Evolutionary conservation across 1,140 invertebrate genomes (phyloP).

Genomic region (Bilobella aurantiaca): DNA sequence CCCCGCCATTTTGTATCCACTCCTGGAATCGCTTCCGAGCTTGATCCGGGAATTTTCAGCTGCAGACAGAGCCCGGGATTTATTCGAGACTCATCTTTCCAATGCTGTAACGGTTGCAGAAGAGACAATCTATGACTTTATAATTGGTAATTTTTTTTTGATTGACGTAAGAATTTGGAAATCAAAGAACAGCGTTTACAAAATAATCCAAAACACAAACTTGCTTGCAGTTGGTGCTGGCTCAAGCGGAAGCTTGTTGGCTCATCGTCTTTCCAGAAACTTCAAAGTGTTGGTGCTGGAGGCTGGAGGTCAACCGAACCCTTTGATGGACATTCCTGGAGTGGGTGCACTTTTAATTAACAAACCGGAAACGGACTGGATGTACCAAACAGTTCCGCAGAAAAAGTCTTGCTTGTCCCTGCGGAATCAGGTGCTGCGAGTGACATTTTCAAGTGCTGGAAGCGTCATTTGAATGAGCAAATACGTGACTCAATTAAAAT

Average conservation of each 20-base stretch:
- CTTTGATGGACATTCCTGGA: slow-evolving; percentile 33
- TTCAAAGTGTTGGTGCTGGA: slow-evolving; percentile 40
- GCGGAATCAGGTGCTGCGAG: slow-evolving; percentile 1
- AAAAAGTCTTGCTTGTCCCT: not conserved
- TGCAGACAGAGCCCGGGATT: not conserved
- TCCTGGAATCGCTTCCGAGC: not conserved
- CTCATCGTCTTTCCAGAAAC: slow-evolving; percentile 42
- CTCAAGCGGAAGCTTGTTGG: slow-evolving; percentile 46
- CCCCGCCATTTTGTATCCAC: not conserved
- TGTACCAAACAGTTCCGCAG: slow-evolving; percentile 45
- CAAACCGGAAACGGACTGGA: slow-evolving; percentile 42
- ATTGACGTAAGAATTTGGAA: not conserved
- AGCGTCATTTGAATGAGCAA: not conserved
- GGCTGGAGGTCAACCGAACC: slow-evolving; percentile 43
- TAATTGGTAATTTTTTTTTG: not conserved
- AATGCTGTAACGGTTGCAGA: not conserved
- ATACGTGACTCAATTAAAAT: not conserved
- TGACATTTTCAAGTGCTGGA: not conserved
- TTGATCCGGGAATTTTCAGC: not conserved
- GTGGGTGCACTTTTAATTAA: slow-evolving; percentile 28
- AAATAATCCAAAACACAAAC: too few relatives aligned
- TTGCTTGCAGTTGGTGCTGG: slow-evolving; percentile 47
- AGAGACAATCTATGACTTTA: not conserved
- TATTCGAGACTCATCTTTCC: not conserved
- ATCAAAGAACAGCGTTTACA: not conserved